Conservation (phyloP, 2,888 invertebrate species). For the Drosophila bunnanda region DNA sequence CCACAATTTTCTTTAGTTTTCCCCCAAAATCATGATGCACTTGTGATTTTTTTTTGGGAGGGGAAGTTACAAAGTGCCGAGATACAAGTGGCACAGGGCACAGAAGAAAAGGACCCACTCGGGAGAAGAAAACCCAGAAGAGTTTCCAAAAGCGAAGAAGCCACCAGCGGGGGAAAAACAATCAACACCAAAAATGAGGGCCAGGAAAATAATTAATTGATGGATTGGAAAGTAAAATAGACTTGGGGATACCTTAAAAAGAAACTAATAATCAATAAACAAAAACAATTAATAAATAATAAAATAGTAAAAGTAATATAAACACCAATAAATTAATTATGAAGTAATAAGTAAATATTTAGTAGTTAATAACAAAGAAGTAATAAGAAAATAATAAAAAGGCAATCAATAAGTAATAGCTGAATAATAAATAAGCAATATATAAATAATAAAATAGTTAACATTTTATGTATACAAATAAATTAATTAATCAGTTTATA, state of each 20-base stretch:
- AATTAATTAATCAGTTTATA: no score
- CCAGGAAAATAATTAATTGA: slow-evolving; percentile 9
- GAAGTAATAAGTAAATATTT: no score
- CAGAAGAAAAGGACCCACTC: slow-evolving; percentile 59
- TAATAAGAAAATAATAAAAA: no score
- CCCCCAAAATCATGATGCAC: slow-evolving; percentile 17
- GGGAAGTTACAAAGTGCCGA: slow-evolving; percentile 41
- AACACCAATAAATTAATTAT: background rate
- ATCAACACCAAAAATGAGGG: slow-evolving; percentile 22
- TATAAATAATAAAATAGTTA: no score
- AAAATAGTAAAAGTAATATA: background rate
- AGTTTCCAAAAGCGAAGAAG: slow-evolving; percentile 22
- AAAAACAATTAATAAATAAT: background rate
- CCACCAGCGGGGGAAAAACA: slow-evolving; percentile 39
- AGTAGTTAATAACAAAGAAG: no score
- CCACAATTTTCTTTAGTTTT: background rate
- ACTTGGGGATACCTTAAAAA: background rate
- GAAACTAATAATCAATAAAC: background rate
- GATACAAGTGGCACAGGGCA: slow-evolving; percentile 48
- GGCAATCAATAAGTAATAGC: background rate
- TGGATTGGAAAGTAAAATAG: background rate
- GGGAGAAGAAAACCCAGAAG: slow-evolving; percentile 32
- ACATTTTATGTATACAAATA: no score
- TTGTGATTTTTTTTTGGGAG: slow-evolving; percentile 18
- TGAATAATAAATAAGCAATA: background rate